phyloP scores from a whole-genome alignment of 2,113 vertebrate species.

The Agelaius phoeniceus region DNA sequence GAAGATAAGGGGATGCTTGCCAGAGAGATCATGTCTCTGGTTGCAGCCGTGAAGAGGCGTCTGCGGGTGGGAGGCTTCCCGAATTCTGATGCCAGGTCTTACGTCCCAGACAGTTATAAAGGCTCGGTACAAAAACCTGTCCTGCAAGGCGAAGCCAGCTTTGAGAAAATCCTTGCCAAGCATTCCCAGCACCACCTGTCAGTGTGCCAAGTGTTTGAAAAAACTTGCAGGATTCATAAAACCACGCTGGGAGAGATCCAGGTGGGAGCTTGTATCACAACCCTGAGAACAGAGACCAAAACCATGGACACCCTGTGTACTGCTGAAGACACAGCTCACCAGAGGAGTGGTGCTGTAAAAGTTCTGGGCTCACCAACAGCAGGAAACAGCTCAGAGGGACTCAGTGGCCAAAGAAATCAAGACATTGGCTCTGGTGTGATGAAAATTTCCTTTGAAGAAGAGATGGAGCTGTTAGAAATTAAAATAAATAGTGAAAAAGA shows the following conservation, averaged over 20 bases:
- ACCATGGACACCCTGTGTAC: constrained; percentile 46
- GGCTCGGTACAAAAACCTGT: constrained; percentile 34
- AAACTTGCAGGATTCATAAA: constrained; percentile 46
- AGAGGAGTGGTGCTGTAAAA: not conserved
- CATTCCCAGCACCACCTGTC: constrained; percentile 86
- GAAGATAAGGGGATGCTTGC: constrained; percentile 74
- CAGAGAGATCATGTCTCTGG: constrained; percentile 77
- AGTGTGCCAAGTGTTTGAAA: constrained; percentile 77
- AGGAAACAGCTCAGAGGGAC: not conserved
- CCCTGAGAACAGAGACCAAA: constrained; percentile 80
- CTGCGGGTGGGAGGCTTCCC: constrained; percentile 76
- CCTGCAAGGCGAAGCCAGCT: constrained; percentile 63
- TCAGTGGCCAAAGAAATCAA: not conserved
- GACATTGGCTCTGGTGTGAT: not conserved
- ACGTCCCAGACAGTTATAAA: constrained; percentile 84
- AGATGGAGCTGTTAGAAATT: not conserved
- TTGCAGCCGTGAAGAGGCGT: constrained; percentile 72
- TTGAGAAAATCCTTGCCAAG: constrained; percentile 75
- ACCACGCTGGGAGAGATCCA: not conserved
- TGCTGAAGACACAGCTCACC: not conserved
- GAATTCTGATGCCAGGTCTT: constrained; percentile 80
- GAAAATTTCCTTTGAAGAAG: not conserved
- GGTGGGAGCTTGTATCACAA: constrained; percentile 80
- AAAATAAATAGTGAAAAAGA: not conserved
- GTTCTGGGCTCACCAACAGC: not conserved